These are phyloP conservation scores for Molorchus minor DNA, from an alignment of 2,888 invertebrate genomes.

Conservation along the genomic window DNA sequence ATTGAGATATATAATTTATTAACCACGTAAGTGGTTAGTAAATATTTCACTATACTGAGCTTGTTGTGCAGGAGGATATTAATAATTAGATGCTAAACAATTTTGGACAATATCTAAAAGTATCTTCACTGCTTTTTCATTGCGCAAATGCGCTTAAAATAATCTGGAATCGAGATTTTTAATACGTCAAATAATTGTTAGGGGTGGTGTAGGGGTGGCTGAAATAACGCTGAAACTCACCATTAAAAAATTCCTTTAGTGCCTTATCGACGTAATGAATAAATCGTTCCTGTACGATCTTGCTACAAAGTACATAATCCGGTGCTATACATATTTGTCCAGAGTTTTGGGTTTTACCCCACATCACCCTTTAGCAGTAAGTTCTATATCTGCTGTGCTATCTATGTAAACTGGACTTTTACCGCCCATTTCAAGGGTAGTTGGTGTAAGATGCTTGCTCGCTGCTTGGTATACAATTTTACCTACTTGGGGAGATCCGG, in stretches of 20 bases:
- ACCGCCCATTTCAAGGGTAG: conserved; percentile 78
- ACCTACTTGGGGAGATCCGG: conserved; percentile 88
- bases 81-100: too few relatives aligned
- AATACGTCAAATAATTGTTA: not conserved
- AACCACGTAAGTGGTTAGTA: too few relatives aligned
- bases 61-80: too few relatives aligned
- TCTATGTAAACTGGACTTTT: conserved; percentile 93
- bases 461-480: conserved; percentile 89
- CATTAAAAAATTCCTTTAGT: conserved; percentile 84
- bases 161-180: too few relatives aligned
- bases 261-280: conserved; percentile 66
- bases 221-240: conserved; percentile 61
- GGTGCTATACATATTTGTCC: conserved; percentile 98
- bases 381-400: conserved; percentile 77
- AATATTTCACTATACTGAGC: too few relatives aligned
- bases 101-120: too few relatives aligned
- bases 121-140: too few relatives aligned
- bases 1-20: too few relatives aligned
- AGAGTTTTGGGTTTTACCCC: conserved; percentile 93
- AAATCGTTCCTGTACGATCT: conserved; percentile 74
- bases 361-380: conserved; percentile 84
- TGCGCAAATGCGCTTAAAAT: too few relatives aligned
- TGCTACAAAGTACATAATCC: conserved; percentile 89
- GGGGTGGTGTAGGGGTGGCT: not conserved
- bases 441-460: conserved; percentile 81